These are phyloP conservation scores for Eupithecia subumbrata DNA, from an alignment of 2,888 invertebrate species.

Conservation along the genomic window DNA sequence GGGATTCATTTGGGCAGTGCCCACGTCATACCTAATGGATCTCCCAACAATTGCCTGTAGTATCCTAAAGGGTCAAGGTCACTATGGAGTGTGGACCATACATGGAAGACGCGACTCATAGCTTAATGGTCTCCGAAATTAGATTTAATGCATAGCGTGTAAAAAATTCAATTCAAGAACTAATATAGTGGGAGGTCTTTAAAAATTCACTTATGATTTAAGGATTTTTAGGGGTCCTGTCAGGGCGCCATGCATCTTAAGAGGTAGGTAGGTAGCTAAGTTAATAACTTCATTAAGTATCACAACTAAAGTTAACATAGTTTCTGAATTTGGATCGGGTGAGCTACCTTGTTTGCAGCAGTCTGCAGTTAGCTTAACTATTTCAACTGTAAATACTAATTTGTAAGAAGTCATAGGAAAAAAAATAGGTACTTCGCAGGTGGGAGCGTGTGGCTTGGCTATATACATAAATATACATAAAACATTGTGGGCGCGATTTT, in stretches of 20 bases:
- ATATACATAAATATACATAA: too few species aligned
- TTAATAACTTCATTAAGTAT: too few species aligned
- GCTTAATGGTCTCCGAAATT: slow-evolving; percentile 53
- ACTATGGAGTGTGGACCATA: slow-evolving; percentile 47
- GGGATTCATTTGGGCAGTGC: slow-evolving; percentile 68
- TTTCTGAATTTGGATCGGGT: slow-evolving; percentile 41
- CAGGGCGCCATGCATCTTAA: too few species aligned
- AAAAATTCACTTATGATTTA: too few species aligned
- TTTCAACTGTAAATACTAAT: neutral
- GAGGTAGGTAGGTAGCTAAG: too few species aligned
- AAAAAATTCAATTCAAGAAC: too few species aligned
- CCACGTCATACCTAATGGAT: slow-evolving; percentile 68
- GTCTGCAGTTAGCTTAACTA: neutral
- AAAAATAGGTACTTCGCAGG: too few species aligned
- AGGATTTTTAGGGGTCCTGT: too few species aligned
- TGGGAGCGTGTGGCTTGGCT: too few species aligned
- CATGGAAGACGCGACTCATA: slow-evolving; percentile 52
- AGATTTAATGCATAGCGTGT: slow-evolving; percentile 46
- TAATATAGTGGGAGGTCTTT: too few species aligned
- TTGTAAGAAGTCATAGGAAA: too few species aligned
- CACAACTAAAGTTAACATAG: neutral
- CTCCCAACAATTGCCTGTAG: slow-evolving; percentile 57
- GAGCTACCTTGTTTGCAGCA: neutral
- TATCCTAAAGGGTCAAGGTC: slow-evolving; percentile 69
- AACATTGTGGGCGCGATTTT: too few species aligned